Evolutionary conservation across 2,113 vertebrate genomes (phyloP).

Genomic region (Kryptolebias marmoratus): DNA sequence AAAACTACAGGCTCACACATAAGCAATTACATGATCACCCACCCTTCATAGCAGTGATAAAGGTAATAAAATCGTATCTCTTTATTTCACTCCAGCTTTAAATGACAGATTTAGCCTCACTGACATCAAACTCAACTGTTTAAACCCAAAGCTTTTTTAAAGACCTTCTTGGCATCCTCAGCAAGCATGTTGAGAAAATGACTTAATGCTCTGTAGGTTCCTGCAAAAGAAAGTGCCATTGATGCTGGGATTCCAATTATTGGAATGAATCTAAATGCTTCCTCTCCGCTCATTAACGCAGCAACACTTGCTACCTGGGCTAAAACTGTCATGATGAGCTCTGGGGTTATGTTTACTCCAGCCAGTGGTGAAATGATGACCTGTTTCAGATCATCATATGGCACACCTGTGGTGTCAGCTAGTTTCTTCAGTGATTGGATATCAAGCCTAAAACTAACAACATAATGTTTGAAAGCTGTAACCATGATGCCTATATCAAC

Average conservation of each 20-base stretch:
- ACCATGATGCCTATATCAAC: rapidly evolving
- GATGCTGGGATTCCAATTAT: neutral
- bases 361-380: neutral
- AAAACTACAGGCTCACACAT: no score
- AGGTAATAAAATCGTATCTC: no score
- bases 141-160: neutral
- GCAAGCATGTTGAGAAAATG: conserved; percentile 4
- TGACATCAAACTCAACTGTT: neutral
- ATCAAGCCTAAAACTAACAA: conserved; percentile 3
- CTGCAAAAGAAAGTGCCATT: neutral
- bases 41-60: no score
- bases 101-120: neutral
- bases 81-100: no score
- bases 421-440: neutral
- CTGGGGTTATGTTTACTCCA: neutral
- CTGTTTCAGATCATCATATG: neutral
- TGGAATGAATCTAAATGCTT: neutral
- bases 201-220: neutral
- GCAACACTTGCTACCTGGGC: no score
- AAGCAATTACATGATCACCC: no score
- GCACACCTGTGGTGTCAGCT: neutral
- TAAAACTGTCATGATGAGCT: no score
- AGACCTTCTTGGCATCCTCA: conserved; percentile 17
- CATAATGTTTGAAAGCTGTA: rapidly evolving
- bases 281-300: conserved; percentile 6